Percentiles rank a stretch among this genome's conserved stretches.
Conservation (phyloP, 2,888 invertebrate genomes). For the Xylota segnis region DNA sequence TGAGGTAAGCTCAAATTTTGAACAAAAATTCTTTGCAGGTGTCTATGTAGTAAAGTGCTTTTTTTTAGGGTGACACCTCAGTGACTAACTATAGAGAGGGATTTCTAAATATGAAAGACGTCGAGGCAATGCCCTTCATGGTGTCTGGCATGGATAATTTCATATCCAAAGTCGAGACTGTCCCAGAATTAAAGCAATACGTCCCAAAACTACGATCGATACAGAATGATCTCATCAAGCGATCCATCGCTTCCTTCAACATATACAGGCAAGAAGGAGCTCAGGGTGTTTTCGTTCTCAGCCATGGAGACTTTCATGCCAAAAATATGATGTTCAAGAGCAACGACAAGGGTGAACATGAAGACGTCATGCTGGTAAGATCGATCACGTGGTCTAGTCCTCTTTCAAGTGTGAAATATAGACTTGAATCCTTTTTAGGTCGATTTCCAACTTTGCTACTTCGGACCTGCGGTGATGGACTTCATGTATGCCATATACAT, state of each 20-base stretch:
- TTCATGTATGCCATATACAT: conserved; percentile 31
- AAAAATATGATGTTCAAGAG: conserved; percentile 80
- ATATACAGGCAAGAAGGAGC: not conserved
- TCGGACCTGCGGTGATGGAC: conserved; percentile 53
- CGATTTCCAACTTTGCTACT: conserved; percentile 57
- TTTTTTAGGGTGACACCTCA: conserved; percentile 56
- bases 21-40: not conserved
- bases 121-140: conserved; percentile 48
- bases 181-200: conserved; percentile 73
- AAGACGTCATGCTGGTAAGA: conserved; percentile 78
- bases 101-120: conserved; percentile 23
- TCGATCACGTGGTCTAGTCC: not conserved
- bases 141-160: conserved; percentile 74
- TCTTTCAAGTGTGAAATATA: not conserved
- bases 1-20: conserved; percentile 57
- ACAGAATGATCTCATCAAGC: conserved; percentile 45
- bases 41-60: not conserved
- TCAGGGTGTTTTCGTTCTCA: conserved; percentile 76
- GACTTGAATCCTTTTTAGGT: conserved; percentile 2
- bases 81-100: conserved; percentile 30
- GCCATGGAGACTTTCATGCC: conserved; percentile 81
- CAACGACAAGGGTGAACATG: conserved; percentile 43
- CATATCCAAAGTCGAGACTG: conserved; percentile 67
- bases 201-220: conserved; percentile 77
- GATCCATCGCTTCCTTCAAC: conserved; percentile 33